phyloP scores from a whole-genome alignment of 2,113 vertebrate species.

The Toxotes jaculatrix region DNA sequence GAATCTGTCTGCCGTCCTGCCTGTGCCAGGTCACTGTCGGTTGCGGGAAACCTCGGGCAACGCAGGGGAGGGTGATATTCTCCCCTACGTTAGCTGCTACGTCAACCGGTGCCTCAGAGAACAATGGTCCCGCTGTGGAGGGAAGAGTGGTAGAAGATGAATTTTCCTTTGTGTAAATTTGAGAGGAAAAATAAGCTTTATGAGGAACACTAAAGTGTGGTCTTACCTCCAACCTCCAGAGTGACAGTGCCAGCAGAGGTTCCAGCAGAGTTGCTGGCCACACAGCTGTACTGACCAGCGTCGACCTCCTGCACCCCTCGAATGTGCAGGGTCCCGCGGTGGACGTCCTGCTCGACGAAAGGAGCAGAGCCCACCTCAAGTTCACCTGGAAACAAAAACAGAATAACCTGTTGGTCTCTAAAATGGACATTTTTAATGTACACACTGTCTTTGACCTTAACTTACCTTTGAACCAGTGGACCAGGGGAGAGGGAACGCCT shows the following conservation, averaged over 20 bases:
- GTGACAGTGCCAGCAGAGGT: constrained; percentile 73
- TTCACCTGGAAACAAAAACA: constrained; percentile 79
- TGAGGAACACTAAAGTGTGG: constrained; percentile 13
- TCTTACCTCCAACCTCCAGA: constrained; percentile 91
- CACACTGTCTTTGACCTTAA: background rate
- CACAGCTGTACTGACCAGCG: constrained; percentile 87
- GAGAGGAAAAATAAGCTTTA: constrained; percentile 10
- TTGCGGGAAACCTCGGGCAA: constrained; percentile 81
- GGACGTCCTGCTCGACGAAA: constrained; percentile 71
- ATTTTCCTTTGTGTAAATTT: constrained; percentile 36
- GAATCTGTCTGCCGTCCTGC: constrained; percentile 79
- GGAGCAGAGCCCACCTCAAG: constrained; percentile 82
- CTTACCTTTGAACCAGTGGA: constrained; percentile 92
- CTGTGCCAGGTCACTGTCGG: constrained; percentile 86
- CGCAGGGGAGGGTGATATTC: constrained; percentile 85
- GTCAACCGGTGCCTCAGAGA: constrained; percentile 83
- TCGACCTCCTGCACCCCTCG: constrained; percentile 84
- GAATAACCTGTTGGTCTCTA: background rate
- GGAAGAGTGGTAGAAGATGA: constrained; percentile 16
- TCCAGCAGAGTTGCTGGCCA: constrained; percentile 85
- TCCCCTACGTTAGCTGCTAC: constrained; percentile 79
- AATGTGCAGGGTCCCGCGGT: constrained; percentile 83
- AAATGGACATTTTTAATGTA: background rate
- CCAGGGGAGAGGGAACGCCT: constrained; percentile 85
- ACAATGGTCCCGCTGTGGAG: constrained; percentile 86